Evolutionary conservation across 2,797 vertebrate species (phyloP).

Genomic region (Enteromius mattozi): DNA sequence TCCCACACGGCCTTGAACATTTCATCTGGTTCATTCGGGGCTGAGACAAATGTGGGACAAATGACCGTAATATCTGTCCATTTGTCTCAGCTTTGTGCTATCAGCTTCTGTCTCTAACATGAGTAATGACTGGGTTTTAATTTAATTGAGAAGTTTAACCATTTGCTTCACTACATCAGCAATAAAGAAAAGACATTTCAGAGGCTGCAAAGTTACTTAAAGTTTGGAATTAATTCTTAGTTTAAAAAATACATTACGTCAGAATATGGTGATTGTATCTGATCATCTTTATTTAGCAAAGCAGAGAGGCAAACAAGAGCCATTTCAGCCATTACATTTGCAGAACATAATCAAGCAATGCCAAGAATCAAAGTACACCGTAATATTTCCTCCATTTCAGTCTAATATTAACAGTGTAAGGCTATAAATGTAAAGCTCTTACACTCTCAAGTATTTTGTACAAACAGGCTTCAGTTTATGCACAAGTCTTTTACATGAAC

Average conservation of each 20-base stretch:
- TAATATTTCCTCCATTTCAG: not conserved
- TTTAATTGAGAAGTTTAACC: not conserved
- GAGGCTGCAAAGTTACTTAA: not conserved
- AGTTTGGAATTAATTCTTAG: not conserved
- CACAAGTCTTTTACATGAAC: not conserved
- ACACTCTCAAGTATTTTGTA: not conserved
- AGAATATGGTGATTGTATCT: not conserved
- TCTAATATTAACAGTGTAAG: constrained; percentile 1
- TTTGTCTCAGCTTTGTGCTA: constrained; percentile 11
- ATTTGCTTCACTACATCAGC: not conserved
- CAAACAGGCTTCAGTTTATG: not conserved
- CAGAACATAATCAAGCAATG: not conserved
- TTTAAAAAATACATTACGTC: not conserved
- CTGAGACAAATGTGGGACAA: not conserved
- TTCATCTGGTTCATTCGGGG: not conserved
- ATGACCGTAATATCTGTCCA: not conserved
- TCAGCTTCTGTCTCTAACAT: not conserved
- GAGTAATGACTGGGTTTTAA: not conserved
- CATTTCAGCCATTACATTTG: not conserved
- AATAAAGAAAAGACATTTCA: not conserved
- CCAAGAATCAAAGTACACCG: not conserved
- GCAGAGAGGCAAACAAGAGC: not conserved
- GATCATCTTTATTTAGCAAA: not conserved
- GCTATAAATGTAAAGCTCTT: not conserved
- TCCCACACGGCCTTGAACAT: not conserved